Percentiles rank a stretch among this genome's conserved stretches.
phyloP scores from a whole-genome alignment of 2,888 invertebrate species.

The Dromius quadrimaculatus region DNA sequence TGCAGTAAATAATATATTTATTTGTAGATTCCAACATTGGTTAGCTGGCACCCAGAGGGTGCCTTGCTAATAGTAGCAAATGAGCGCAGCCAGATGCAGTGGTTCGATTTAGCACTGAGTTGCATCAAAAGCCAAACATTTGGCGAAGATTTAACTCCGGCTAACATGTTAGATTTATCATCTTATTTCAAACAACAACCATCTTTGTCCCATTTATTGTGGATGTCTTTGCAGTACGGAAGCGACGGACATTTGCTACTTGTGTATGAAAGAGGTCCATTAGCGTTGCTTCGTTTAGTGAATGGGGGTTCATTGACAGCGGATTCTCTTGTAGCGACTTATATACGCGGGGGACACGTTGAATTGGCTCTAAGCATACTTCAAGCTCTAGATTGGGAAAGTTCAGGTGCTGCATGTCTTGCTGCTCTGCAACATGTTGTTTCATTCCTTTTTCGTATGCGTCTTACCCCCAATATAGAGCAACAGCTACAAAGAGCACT shows the following conservation, averaged over 20 bases:
- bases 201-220: conserved; percentile 3
- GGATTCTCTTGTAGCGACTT: conserved; percentile 70
- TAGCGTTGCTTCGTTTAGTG: conserved; percentile 70
- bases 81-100: conserved; percentile 79
- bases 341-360: conserved; percentile 73
- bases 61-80: conserved; percentile 77
- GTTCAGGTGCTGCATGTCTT: conserved; percentile 80
- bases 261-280: conserved; percentile 74
- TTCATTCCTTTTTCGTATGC: conserved; percentile 73
- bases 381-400: conserved; percentile 81
- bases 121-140: conserved; percentile 76
- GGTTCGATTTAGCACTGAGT: conserved; percentile 79
- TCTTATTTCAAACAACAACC: conserved; percentile 69
- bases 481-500: conserved; percentile 81
- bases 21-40: conserved; percentile 73
- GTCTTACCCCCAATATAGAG: conserved; percentile 72
- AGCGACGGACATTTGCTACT: conserved; percentile 66
- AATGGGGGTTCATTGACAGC: conserved; percentile 63
- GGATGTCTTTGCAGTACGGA: conserved; percentile 57
- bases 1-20: conserved; percentile 31
- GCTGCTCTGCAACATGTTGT: conserved; percentile 80
- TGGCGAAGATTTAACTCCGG: conserved; percentile 74
- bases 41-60: conserved; percentile 80
- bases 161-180: conserved; percentile 75
- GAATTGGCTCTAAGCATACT: conserved; percentile 79